phyloP scores from a whole-genome alignment of 2,797 vertebrate genomes.

The Danio choprae region DNA sequence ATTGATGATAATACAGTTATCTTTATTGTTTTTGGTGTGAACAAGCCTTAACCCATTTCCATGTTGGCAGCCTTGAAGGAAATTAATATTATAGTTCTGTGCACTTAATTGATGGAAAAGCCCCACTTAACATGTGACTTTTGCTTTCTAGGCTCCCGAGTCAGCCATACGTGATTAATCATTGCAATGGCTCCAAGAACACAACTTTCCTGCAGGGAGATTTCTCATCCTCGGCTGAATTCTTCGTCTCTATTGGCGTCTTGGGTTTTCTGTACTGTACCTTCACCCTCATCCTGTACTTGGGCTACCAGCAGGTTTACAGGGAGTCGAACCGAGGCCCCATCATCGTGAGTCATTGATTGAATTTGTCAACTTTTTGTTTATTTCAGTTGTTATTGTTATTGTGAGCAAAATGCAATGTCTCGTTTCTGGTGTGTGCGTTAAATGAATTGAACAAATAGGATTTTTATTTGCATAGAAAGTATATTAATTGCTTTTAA shows the following conservation, averaged over 20 bases:
- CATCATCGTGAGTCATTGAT: constrained; percentile 78
- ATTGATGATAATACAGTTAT: too few species aligned
- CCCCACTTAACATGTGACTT: neutral
- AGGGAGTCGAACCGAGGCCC: constrained; percentile 84
- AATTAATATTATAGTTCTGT: neutral
- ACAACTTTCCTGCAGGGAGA: constrained; percentile 81
- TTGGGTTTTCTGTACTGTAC: constrained; percentile 93
- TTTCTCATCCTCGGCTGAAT: constrained; percentile 90
- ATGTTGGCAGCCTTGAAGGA: neutral
- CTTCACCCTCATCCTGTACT: constrained; percentile 86
- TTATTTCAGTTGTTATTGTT: too few species aligned
- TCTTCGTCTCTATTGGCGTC: constrained; percentile 91
- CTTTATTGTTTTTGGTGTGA: too few species aligned
- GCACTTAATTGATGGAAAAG: neutral
- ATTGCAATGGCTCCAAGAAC: constrained; percentile 11
- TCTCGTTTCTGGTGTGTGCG: neutral
- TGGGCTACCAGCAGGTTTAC: constrained; percentile 89
- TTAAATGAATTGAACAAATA: neutral
- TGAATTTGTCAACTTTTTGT: too few species aligned
- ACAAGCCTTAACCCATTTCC: too few species aligned
- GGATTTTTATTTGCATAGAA: too few species aligned
- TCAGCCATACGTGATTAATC: constrained; percentile 67
- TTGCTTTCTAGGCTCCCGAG: constrained; percentile 76
- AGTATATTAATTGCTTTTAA: too few species aligned
- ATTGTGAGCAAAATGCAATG: too few species aligned